Evolutionary conservation across 1,140 invertebrate genomes (phyloP), one percentile per base, ranked within the genome.

Genomic region (Drosophila lacteicornis): DNA sequence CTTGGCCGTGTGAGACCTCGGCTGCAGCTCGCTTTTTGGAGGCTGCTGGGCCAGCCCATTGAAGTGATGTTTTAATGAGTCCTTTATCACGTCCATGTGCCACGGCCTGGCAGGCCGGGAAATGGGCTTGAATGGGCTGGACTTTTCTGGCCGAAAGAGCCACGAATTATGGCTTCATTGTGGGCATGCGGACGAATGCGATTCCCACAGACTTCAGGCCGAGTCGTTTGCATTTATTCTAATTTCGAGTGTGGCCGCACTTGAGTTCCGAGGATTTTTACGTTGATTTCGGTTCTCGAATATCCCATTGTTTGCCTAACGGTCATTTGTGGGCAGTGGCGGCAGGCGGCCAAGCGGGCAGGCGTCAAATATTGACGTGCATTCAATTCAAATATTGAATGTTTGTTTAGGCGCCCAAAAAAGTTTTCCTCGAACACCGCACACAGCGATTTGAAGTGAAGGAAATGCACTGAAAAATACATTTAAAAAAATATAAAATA

Each of bases 21-120:
- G 8, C 33, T 56, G 40, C 67, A 59, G 33, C 59, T 69, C 45
- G 58, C 7, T 22, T 65, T 74, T 82, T 82, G 82, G 83, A 82
- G 84, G 84, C 85, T 90, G 83, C 63, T 80, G 66, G 83, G 82
- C 76, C 83, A 82, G 81, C 85, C 85, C 85, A 85, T 88, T 90
- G 70, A 91, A 75, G 85, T 90, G 85, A 88, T 88, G 85, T 88
- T 88, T 88, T 88, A 88, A 88, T 90, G 85, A 88, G 85, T 88
- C 85, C 85, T 88, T 91, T 88, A 88, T 88, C 85, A 88, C 86
- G 81, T 90, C 85, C 68, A 68, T 80, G 77, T 71, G 79, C 66
- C 67, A 81, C 50, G 59, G 30, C n/a, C 53, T 56, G 43, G 45
- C 42, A 71, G 59, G 56, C 66, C 43, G 45, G 59, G 65, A 58